Percentiles rank a stretch among this genome's conserved stretches.
These are phyloP conservation scores for Karalla daura DNA, from an alignment of 2,797 vertebrate species.

Conservation along the genomic window DNA sequence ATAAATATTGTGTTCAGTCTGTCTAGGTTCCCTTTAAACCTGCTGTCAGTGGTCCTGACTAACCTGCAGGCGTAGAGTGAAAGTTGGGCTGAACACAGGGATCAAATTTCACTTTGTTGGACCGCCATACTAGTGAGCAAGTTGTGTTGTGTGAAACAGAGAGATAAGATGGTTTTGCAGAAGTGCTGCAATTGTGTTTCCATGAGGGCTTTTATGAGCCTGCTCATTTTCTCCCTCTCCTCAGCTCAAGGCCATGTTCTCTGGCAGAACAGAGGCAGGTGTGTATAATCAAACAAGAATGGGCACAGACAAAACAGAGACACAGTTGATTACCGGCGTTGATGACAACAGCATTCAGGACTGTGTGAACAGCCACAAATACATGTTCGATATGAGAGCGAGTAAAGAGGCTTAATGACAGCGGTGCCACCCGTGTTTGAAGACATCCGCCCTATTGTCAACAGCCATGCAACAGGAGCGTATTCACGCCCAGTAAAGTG, in stretches of 20 bases:
- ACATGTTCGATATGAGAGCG: not conserved
- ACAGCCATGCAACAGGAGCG: too few species aligned
- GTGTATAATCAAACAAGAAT: conserved; percentile 24
- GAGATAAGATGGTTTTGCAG: not conserved
- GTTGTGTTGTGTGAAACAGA: not conserved
- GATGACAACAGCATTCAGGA: conserved; percentile 7
- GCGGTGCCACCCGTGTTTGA: not conserved
- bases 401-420: not conserved
- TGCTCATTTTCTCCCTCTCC: conserved; percentile 1
- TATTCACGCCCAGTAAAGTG: too few species aligned
- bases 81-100: too few species aligned
- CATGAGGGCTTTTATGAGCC: not conserved
- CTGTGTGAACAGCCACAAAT: conserved; percentile 23
- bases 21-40: too few species aligned
- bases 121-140: too few species aligned
- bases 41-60: too few species aligned
- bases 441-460: not conserved
- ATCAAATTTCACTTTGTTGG: too few species aligned
- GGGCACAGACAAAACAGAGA: conserved; percentile 24
- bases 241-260: conserved; percentile 14
- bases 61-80: too few species aligned
- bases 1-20: too few species aligned
- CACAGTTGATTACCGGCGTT: not conserved
- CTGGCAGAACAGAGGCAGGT: conserved; percentile 12
- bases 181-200: not conserved